Evolutionary conservation across 2,797 vertebrate genomes (phyloP).

Genomic region (Poliocrania exsul): DNA sequence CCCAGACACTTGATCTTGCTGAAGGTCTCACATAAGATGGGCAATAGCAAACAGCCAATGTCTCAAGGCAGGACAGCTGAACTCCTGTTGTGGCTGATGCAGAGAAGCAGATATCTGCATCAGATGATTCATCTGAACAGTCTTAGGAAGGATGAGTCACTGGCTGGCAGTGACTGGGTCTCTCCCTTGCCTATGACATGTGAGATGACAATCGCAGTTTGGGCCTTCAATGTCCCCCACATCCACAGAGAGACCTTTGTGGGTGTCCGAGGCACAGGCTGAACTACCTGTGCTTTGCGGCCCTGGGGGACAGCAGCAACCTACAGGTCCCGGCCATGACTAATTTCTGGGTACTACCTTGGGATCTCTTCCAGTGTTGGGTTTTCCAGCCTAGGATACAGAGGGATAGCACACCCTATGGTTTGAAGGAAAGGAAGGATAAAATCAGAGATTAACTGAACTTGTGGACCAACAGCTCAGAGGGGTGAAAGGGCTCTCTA

Average conservation of each 20-base stretch:
- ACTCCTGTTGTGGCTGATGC: background rate
- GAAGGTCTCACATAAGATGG: background rate
- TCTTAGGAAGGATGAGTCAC: constrained; percentile 1
- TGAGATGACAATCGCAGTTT: background rate
- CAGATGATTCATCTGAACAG: background rate
- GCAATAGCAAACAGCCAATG: background rate
- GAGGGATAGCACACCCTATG: background rate
- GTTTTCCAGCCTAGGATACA: background rate
- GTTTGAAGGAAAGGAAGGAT: background rate
- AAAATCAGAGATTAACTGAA: background rate
- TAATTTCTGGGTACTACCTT: background rate
- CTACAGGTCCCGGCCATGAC: background rate
- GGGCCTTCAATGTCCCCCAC: background rate
- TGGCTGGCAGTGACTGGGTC: background rate
- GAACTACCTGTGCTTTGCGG: background rate
- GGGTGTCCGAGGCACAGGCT: background rate
- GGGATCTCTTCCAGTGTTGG: background rate
- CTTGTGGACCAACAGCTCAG: background rate
- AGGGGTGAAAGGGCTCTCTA: background rate
- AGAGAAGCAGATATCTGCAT: background rate
- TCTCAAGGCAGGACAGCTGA: background rate
- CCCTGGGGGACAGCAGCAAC: background rate
- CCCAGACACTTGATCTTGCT: background rate
- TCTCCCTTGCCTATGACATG: background rate
- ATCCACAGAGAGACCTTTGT: background rate